These are phyloP conservation scores for Heliconius hewitsoni DNA, from an alignment of 1,140 invertebrate species.

Conservation along the genomic window DNA sequence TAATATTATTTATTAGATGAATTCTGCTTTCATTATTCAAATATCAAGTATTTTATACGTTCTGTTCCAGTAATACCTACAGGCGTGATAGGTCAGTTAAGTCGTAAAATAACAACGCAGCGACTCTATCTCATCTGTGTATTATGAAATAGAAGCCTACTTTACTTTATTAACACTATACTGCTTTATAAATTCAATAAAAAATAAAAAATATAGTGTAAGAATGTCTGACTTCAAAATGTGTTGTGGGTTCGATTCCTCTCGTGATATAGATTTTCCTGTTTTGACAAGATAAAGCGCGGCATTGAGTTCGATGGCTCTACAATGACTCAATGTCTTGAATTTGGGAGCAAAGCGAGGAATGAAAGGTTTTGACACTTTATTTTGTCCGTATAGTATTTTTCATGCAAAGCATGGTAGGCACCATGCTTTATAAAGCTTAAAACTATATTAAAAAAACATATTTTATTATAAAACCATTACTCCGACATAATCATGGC, in stretches of 20 bases:
- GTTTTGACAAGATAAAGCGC: too few relatives aligned
- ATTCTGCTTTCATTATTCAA: not conserved
- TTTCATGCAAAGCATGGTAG: too few relatives aligned
- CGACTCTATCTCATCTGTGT: not conserved
- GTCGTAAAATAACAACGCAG: conserved; percentile 5
- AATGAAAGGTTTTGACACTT: too few relatives aligned
- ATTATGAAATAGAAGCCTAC: conserved; percentile 2
- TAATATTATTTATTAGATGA: not conserved
- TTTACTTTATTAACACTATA: not conserved
- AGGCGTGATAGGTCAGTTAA: conserved; percentile 18
- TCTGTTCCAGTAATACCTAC: not conserved
- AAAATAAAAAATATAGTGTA: too few relatives aligned
- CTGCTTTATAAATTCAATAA: too few relatives aligned
- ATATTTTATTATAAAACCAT: not conserved
- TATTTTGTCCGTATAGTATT: too few relatives aligned
- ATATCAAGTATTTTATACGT: not conserved
- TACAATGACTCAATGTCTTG: too few relatives aligned
- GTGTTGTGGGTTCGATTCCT: not conserved
- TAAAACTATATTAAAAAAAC: too few relatives aligned
- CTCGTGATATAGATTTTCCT: not conserved
- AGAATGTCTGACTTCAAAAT: too few relatives aligned
- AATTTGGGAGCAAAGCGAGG: too few relatives aligned
- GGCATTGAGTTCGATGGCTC: too few relatives aligned
- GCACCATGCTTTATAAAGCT: too few relatives aligned
- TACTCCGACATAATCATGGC: not conserved